Conservation (phyloP, 2,113 vertebrate species). For the Ammodytes dubius region DNA sequence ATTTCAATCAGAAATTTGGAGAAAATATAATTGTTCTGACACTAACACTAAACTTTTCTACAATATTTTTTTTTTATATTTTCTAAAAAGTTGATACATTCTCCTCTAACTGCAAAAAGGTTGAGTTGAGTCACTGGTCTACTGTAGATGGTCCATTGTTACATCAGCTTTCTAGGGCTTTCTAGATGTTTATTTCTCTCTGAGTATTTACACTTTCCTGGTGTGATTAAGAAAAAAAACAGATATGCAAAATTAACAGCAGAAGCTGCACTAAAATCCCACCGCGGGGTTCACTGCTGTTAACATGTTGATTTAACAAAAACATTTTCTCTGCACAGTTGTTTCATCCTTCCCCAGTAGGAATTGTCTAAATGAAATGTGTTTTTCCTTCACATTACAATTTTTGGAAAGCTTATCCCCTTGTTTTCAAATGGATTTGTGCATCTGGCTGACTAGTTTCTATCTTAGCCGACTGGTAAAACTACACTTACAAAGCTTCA, state of each 20-base stretch:
- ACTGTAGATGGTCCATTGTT: too few species aligned
- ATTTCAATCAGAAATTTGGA: too few species aligned
- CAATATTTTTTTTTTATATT: not conserved
- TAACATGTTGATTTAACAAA: constrained; percentile 1
- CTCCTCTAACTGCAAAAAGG: not conserved
- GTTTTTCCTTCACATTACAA: not conserved
- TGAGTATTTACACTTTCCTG: constrained; percentile 13
- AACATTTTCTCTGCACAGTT: not conserved
- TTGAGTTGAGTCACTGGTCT: not conserved
- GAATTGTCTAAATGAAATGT: not conserved
- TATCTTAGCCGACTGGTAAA: not conserved
- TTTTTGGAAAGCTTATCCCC: not conserved
- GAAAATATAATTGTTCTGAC: not conserved
- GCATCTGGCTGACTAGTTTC: not conserved
- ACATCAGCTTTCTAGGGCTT: not conserved
- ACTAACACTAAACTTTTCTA: not conserved
- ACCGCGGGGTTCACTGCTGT: not conserved
- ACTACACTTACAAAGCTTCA: not conserved
- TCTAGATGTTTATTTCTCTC: not conserved
- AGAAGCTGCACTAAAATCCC: constrained; percentile 15
- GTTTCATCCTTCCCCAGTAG: not conserved
- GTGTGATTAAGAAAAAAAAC: constrained; percentile 35
- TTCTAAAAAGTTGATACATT: not conserved
- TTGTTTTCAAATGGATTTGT: not conserved
- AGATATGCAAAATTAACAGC: constrained; percentile 22